Conservation (phyloP, 2,113 vertebrate genomes). For the Rana temporaria region DNA sequence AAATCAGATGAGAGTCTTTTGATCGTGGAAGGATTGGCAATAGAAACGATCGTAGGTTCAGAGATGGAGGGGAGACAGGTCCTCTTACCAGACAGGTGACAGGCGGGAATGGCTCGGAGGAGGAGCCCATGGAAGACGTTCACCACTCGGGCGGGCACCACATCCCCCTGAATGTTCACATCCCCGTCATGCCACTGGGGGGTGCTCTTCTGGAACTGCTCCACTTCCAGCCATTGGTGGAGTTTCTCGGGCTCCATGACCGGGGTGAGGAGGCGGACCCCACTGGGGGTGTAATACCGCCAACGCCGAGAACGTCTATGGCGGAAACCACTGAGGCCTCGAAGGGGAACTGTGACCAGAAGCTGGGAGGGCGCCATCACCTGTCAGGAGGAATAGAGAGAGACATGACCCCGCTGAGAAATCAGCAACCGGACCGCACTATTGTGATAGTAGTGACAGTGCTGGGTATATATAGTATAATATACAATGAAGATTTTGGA, state of each 20-base stretch:
- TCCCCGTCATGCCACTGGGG: slow-evolving; percentile 80
- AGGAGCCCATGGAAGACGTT: slow-evolving; percentile 75
- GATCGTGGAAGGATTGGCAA: no score
- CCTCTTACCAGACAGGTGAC: slow-evolving; percentile 63
- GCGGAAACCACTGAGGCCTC: slow-evolving; percentile 76
- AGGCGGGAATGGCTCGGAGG: slow-evolving; percentile 73
- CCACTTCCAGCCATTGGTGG: slow-evolving; percentile 81
- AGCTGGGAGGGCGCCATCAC: slow-evolving; percentile 79
- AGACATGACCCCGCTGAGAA: no score
- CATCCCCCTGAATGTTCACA: slow-evolving; percentile 79
- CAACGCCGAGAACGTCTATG: slow-evolving; percentile 70
- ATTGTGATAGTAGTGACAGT: no score
- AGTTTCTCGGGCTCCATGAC: slow-evolving; percentile 78
- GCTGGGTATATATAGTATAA: no score
- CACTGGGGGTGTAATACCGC: slow-evolving; percentile 79
- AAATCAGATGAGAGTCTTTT: no score
- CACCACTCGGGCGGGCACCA: slow-evolving; percentile 80
- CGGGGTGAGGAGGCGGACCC: slow-evolving; percentile 73
- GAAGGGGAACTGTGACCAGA: slow-evolving; percentile 79
- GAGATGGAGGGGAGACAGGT: not conserved
- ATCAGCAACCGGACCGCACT: no score
- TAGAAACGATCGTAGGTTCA: no score
- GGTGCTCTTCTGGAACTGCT: slow-evolving; percentile 77
- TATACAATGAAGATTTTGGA: no score
- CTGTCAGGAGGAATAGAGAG: slow-evolving; percentile 59